phyloP scores from a whole-genome alignment of 2,113 vertebrate genomes.

The Sialia sialis region DNA sequence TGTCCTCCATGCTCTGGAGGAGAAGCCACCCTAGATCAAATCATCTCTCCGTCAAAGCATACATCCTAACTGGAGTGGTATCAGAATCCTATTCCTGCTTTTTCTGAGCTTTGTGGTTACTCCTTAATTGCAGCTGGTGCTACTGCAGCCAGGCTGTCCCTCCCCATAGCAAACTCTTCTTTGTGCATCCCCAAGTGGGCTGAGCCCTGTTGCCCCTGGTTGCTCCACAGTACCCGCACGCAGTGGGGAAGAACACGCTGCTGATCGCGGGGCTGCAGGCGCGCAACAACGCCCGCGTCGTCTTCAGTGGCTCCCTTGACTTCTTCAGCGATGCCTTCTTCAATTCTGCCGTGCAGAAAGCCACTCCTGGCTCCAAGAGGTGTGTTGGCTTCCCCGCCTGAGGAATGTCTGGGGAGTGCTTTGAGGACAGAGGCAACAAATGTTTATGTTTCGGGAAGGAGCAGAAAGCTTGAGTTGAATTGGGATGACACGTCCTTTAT shows the following conservation, averaged over 20 bases:
- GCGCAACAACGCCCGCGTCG: conserved; percentile 92
- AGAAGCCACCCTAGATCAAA: background rate
- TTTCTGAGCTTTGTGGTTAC: background rate
- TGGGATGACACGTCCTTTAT: rapidly evolving
- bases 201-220: rapidly evolving
- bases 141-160: background rate
- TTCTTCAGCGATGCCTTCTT: conserved; percentile 98
- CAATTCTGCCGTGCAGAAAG: conserved; percentile 92
- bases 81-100: background rate
- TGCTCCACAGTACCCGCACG: conserved; percentile 86
- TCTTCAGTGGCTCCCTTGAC: conserved; percentile 94
- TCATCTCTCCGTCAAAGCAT: background rate
- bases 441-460: rapidly evolving
- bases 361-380: conserved; percentile 83
- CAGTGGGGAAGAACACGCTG: conserved; percentile 95
- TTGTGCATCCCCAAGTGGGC: rapidly evolving
- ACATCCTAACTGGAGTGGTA: background rate
- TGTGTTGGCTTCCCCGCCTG: background rate
- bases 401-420: rapidly evolving
- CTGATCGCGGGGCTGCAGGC: conserved; percentile 95
- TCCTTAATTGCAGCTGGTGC: background rate
- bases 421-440: background rate
- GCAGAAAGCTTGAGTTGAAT: background rate
- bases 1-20: background rate
- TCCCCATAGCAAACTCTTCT: too few species aligned